Evolutionary conservation across 2,888 invertebrate genomes (phyloP), one percentile per base, ranked within the genome.

Genomic region (Mesoligia furuncula): DNA sequence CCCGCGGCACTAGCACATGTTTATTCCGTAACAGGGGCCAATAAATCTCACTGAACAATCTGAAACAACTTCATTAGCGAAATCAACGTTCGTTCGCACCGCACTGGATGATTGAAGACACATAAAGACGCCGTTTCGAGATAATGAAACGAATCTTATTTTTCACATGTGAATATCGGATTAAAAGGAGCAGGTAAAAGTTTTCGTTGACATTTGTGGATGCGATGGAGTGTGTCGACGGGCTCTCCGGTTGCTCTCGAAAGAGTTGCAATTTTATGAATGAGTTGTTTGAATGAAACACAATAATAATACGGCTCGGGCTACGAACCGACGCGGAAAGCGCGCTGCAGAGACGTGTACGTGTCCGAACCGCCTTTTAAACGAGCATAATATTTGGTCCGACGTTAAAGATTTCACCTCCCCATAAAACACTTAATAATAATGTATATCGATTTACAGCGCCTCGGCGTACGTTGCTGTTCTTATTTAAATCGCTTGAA

Each of bases 251-350:
- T 94, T 95, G 92, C 93, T 91, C 90, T 91, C 91, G 88, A 93
- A 92, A 92, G 92, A 94, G 93, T 93, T 93, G 93, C 95, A 96
- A 96, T 96, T 96, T 96, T 95, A 95, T 96, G 96, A 96, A 96
- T 96, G 96, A 95, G 92, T 94, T 95, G 94, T 94, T 96, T 95
- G 94, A 96, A 96, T 95, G 95, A 94, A 95, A 94, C 92, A 93
- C 93, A 93, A 94, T 95, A 95, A 95, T 95, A 95, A 92, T 92
- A 92, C 88, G 91, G 90, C 87, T 89, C 89, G 87, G 90, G 85
- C 89, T 87, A 90, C 89, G 91, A 91, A 92, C 87, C 92, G 92
- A 91, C 90, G 92, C 92, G 90, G 90, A 93, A 93, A 93, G 91
- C 90, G 87, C 88, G 80, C 85, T 88, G 86, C 87, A 86, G 88